phyloP scores from a whole-genome alignment of 2,888 invertebrate species.

The Melanostoma mellinum region DNA sequence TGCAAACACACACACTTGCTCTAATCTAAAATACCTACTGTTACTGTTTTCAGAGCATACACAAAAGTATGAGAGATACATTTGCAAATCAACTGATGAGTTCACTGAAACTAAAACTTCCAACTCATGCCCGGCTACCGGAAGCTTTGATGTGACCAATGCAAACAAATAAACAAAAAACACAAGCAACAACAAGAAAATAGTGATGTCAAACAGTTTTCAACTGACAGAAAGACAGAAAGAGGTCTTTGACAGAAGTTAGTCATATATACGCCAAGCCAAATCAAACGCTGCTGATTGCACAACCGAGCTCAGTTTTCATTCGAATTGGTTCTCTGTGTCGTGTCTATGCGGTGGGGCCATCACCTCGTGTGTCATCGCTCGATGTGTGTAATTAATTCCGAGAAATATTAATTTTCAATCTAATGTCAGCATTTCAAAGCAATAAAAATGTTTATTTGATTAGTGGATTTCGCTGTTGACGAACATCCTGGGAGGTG shows the following conservation, averaged over 20 bases:
- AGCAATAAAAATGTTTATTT: slow-evolving; percentile 40
- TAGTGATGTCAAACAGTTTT: slow-evolving; percentile 2
- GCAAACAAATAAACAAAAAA: neutral
- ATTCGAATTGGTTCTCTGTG: slow-evolving; percentile 40
- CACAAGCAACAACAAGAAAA: neutral
- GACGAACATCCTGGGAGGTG: neutral
- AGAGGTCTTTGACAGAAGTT: slow-evolving; percentile 47
- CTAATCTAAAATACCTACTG: no score
- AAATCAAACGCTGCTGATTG: slow-evolving; percentile 50
- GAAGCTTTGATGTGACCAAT: slow-evolving; percentile 27
- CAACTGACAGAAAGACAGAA: slow-evolving; percentile 9
- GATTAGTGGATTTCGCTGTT: slow-evolving; percentile 7
- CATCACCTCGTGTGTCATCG: slow-evolving; percentile 20
- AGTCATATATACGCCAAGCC: slow-evolving; percentile 39
- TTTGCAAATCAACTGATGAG: slow-evolving; percentile 37
- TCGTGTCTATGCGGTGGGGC: slow-evolving; percentile 27
- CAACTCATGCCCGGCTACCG: neutral
- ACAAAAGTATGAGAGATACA: slow-evolving; percentile 29
- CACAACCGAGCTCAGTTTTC: slow-evolving; percentile 43
- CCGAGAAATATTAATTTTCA: slow-evolving; percentile 29
- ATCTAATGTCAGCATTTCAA: slow-evolving; percentile 43
- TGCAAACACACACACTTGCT: no score
- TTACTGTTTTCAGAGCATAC: neutral
- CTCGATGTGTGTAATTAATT: slow-evolving; percentile 40
- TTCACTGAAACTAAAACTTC: slow-evolving; percentile 33